Evolutionary conservation across 1,140 invertebrate species (phyloP).

Genomic region (Leptopilina clavipes): DNA sequence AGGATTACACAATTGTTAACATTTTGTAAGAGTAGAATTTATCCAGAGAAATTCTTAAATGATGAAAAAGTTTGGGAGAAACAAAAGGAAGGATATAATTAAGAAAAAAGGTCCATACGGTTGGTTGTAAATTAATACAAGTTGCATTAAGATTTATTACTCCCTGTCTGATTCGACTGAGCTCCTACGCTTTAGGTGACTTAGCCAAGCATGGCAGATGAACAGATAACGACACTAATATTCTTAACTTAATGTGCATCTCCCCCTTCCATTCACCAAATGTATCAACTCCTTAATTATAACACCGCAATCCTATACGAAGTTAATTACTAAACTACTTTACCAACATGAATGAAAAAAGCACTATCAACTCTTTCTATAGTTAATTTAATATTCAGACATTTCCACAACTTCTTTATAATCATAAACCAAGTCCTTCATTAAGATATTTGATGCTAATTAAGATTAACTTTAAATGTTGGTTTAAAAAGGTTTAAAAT

Average conservation of each 20-base stretch:
- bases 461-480: too few species aligned
- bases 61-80: not conserved
- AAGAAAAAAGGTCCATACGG: not conserved
- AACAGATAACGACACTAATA: constrained; percentile 20
- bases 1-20: too few species aligned
- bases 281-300: constrained; percentile 6
- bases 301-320: constrained; percentile 2
- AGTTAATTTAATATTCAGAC: not conserved
- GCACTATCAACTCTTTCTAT: not conserved
- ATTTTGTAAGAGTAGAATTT: too few species aligned
- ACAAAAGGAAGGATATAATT: constrained; percentile 13
- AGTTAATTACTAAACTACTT: constrained; percentile 1
- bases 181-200: constrained; percentile 24
- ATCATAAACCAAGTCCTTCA: not conserved
- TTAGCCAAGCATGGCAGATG: constrained; percentile 2
- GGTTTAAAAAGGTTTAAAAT: too few species aligned
- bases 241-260: constrained; percentile 16
- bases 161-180: constrained; percentile 15
- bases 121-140: constrained; percentile 12
- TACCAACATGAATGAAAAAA: too few species aligned
- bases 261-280: constrained; percentile 13
- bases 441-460: not conserved
- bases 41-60: too few species aligned
- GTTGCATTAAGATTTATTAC: constrained; percentile 21
- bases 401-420: not conserved